Evolutionary conservation across 2,888 invertebrate species (phyloP), one percentile per base, ranked within the genome.

Genomic region (Oligia latruncula): DNA sequence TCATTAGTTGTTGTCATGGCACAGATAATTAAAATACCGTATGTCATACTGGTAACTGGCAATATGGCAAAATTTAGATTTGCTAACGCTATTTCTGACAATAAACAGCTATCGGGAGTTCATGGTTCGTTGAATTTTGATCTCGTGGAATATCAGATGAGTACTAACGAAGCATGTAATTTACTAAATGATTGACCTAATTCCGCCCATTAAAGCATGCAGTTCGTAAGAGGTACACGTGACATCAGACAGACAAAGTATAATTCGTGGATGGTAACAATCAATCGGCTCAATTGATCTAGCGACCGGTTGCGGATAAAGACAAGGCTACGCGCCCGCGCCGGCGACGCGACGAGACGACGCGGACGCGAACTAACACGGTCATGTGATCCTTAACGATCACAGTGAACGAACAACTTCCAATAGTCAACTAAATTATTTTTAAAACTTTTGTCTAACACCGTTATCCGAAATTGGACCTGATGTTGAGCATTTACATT

Each of bases 261-360:
- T 87, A 88, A 91, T 91, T 92, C 88, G 90, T 88, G 87, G 90
- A 91, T 90, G 85, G 90, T 89, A 90, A 90, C 90, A 90, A 92
- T 92, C 92, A 92, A 90, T 89, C 89, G 87, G 81, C 78, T 81
- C 82, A 89, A 94, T 94, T 93, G 89, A 88, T 88, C 85, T 76
- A 89, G 84, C 84, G 85, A 88, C 82, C 87, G 86, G 86, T 87
- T 81, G 77, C 80, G 88, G 84, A 89, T 90, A 84, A 90, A 88
- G 68, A 87, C 88, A 89, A 90, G 90, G 91, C 87, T 90, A 84
- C 86, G 86, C 87, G 82, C 83, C 62, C 40, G 85, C 86, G 84
- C 80, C 35, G 71, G 46, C 74, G 80, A 79, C 72, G 78, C 74
- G 80, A 79, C 72, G 78, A 80, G 71, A 79, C 77, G 74, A 29